phyloP scores from a whole-genome alignment of 2,888 invertebrate species.

The Boloria euphrosyne region DNA sequence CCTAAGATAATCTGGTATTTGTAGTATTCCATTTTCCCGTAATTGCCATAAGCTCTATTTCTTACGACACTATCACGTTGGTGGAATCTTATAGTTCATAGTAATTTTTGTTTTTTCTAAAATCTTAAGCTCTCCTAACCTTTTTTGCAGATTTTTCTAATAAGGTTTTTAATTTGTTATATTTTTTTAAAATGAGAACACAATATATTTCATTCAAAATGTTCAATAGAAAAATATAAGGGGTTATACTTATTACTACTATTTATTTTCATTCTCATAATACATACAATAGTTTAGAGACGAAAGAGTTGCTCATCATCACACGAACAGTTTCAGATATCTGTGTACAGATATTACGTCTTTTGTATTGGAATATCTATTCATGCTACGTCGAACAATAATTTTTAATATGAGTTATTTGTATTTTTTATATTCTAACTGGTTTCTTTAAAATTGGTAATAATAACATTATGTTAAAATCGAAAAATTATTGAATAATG shows the following conservation, averaged over 20 bases:
- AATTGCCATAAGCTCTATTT: slow-evolving; percentile 16
- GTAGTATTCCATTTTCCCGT: slow-evolving; percentile 19
- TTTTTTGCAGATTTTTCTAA: too few species aligned
- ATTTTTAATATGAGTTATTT: not conserved
- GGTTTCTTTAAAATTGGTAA: too few species aligned
- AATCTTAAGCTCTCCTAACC: too few species aligned
- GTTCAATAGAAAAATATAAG: not conserved
- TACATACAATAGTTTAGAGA: slow-evolving; percentile 20
- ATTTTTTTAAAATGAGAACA: too few species aligned
- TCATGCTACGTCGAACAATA: not conserved
- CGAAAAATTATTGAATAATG: too few species aligned
- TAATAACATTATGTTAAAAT: too few species aligned
- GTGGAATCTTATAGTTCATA: not conserved
- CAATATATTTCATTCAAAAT: too few species aligned
- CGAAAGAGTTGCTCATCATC: slow-evolving; percentile 31
- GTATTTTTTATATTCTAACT: not conserved
- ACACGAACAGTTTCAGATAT: slow-evolving; percentile 37
- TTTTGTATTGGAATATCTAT: slow-evolving; percentile 17
- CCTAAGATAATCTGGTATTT: slow-evolving; percentile 24
- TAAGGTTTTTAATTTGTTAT: too few species aligned
- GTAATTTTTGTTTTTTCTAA: not conserved
- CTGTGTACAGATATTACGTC: slow-evolving; percentile 29
- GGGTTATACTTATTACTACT: not conserved
- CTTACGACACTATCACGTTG: not conserved
- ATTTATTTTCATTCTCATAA: not conserved